Evolutionary conservation across 2,888 invertebrate species (phyloP), one percentile per base, ranked within the genome.

Genomic region (Tenthredo notha): DNA sequence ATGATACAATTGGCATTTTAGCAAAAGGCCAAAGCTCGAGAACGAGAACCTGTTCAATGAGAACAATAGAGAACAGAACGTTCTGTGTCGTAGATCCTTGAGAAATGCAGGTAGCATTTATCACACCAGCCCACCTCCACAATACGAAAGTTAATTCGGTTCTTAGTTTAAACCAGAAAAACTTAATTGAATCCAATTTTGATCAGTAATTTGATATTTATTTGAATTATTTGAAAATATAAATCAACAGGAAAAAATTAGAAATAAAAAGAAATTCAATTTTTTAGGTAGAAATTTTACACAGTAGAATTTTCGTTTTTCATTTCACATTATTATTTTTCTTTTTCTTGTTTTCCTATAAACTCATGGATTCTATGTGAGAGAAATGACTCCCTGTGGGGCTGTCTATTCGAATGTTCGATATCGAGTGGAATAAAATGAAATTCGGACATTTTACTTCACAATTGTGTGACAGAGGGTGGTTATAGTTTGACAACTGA

Each of bases 1-100:
- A 74, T 74, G 43, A 40, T 74, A 74, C 72, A 74, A 40, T 74
- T 74, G 72, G 43, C 72, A 74, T 74, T 74, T 74, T 43, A 40
- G 72, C n/a, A 74, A 74, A 43, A 43, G 33, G 67, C 25, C 43
- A 74, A 74, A 21, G 15, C 43, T 74, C 43, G 72, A 43, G 10
- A 74, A 67, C 12, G 29, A 74, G 40, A 37, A 74, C 72, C 72
- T 74, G 40, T 43, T 74, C 43, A 74, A 74, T 29, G 43, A 74
- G 40, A 43, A 74, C 72, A 74, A 74, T 74, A 74, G 72, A 29
- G 43, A 43, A 74, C 72, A 29, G 43, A 43, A 74, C 72, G 37
- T 74, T 74, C 72, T 25, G 43, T 40, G 40, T 43, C 25, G 12
- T 25, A 12, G 33, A 33, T 25, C 25, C 33, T 67, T 67, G 33